Percentiles rank a stretch among this genome's conserved stretches.
phyloP scores from a whole-genome alignment of 1,140 invertebrate genomes.

The Hyphantria cunea region DNA sequence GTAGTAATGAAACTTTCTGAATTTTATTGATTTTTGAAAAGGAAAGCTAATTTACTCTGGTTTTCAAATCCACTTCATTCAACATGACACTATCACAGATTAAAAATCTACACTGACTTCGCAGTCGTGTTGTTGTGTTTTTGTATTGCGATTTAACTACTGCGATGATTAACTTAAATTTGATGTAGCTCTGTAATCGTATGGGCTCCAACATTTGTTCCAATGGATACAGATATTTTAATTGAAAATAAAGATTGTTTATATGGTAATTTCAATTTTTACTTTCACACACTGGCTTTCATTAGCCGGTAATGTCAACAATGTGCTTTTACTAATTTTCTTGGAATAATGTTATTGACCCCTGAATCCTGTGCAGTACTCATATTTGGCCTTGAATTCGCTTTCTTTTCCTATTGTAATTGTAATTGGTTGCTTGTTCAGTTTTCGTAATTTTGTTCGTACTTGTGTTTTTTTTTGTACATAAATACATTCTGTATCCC shows the following conservation, averaged over 20 bases:
- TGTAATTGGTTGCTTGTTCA: not conserved
- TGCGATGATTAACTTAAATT: constrained; percentile 18
- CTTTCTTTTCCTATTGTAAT: constrained; percentile 35
- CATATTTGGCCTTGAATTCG: constrained; percentile 35
- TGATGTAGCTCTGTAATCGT: not conserved
- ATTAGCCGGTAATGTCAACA: constrained; percentile 43
- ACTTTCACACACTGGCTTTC: constrained; percentile 32
- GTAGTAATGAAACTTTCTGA: too few species aligned
- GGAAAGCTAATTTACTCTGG: too few species aligned
- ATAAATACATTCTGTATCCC: too few species aligned
- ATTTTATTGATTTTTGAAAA: too few species aligned
- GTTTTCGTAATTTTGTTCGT: too few species aligned
- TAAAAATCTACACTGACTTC: constrained; percentile 6
- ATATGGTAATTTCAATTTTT: constrained; percentile 56
- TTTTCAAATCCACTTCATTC: not conserved
- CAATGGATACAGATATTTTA: constrained; percentile 71
- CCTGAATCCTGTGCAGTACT: constrained; percentile 22
- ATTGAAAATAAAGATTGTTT: constrained; percentile 61
- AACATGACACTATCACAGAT: constrained; percentile 5
- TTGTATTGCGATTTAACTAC: not conserved
- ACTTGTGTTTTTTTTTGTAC: too few species aligned
- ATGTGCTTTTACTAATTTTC: constrained; percentile 30
- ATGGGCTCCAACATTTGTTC: constrained; percentile 8
- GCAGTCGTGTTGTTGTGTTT: constrained; percentile 25
- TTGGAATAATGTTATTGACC: constrained; percentile 37